These are phyloP conservation scores for Protophormia terraenovae DNA, from an alignment of 2,888 invertebrate species.

Conservation along the genomic window DNA sequence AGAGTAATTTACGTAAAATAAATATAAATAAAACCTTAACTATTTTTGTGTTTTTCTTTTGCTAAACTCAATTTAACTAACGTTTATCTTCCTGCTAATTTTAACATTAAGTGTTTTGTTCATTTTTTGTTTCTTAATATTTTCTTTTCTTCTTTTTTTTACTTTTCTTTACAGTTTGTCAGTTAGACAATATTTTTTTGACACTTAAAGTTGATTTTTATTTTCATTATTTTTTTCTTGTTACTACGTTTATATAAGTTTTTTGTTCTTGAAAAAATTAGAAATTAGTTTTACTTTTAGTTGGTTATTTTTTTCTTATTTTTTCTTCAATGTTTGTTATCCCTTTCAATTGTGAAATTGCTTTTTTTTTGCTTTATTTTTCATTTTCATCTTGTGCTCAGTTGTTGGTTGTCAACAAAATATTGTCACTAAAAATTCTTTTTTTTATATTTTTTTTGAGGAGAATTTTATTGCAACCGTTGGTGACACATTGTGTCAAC, in stretches of 20 bases:
- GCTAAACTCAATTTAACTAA: too few relatives aligned
- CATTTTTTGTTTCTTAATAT: not conserved
- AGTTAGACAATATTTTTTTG: not conserved
- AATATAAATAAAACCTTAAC: too few relatives aligned
- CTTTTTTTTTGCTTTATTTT: slow-evolving; percentile 8
- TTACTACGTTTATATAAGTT: too few relatives aligned
- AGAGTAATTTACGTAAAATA: too few relatives aligned
- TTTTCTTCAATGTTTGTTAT: not conserved
- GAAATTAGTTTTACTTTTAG: too few relatives aligned
- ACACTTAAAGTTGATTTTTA: slow-evolving; percentile 9
- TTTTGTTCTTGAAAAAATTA: too few relatives aligned
- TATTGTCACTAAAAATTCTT: slow-evolving; percentile 36
- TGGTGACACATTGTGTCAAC: slow-evolving; percentile 50
- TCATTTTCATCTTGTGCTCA: not conserved
- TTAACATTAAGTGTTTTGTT: not conserved
- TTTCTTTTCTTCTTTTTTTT: not conserved
- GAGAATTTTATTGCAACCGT: slow-evolving; percentile 37
- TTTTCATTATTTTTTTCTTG: too few relatives aligned
- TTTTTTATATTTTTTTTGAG: not conserved
- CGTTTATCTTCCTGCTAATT: not conserved
- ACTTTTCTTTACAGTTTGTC: not conserved
- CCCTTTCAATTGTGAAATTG: not conserved
- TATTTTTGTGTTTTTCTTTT: too few relatives aligned
- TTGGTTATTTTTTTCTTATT: not conserved
- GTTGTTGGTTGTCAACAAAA: slow-evolving; percentile 32